phyloP scores from a whole-genome alignment of 2,113 vertebrate species.

The Tachysurus vachellii region DNA sequence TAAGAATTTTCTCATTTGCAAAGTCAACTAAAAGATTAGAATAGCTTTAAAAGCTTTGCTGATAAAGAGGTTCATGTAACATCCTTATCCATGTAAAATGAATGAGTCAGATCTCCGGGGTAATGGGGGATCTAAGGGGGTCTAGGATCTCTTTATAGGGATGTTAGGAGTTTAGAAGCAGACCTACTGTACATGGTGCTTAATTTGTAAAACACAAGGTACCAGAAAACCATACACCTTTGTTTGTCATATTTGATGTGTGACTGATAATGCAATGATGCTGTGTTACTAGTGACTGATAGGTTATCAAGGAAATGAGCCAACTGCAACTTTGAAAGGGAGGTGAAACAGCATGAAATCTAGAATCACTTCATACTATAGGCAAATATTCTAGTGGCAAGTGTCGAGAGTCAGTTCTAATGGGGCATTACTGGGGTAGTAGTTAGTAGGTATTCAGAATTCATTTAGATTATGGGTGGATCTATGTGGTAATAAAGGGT shows the following conservation, averaged over 20 bases:
- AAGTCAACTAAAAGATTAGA: background rate
- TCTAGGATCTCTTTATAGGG: background rate
- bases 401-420: background rate
- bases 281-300: background rate
- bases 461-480: background rate
- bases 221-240: background rate
- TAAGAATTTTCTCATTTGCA: background rate
- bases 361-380: background rate
- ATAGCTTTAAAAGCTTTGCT: background rate
- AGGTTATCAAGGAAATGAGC: background rate
- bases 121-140: background rate
- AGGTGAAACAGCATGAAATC: background rate
- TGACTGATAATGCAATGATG: background rate
- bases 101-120: too few species aligned
- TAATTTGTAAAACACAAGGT: background rate
- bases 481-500: background rate
- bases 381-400: background rate
- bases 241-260: background rate
- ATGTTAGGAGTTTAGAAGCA: background rate
- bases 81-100: background rate
- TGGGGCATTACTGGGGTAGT: too few species aligned
- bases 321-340: background rate
- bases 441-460: background rate
- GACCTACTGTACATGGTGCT: background rate
- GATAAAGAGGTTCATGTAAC: background rate